phyloP scores from a whole-genome alignment of 2,888 invertebrate species.

The Operophtera brumata region DNA sequence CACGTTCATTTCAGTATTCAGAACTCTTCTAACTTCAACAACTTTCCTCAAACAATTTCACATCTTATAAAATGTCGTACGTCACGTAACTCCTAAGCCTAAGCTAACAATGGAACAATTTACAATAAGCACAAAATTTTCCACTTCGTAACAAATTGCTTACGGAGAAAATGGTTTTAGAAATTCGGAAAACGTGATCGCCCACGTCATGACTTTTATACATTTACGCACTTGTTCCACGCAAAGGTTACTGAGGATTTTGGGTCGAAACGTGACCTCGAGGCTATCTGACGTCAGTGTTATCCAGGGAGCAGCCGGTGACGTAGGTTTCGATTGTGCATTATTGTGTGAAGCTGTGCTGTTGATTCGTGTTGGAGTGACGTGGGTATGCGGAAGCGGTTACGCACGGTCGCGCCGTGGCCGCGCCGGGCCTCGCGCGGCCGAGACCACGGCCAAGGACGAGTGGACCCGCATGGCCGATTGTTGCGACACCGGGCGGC shows the following conservation, averaged over 20 bases:
- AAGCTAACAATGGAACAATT: conserved; percentile 28
- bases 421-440: conserved; percentile 40
- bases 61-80: neutral
- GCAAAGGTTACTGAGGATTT: conserved; percentile 32
- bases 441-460: conserved; percentile 62
- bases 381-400: conserved; percentile 62
- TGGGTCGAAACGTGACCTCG: conserved; percentile 51
- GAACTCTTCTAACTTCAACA: conserved; percentile 2
- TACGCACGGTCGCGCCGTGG: conserved; percentile 57
- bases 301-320: conserved; percentile 39
- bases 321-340: conserved; percentile 44
- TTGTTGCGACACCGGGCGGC: conserved; percentile 51
- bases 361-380: conserved; percentile 11
- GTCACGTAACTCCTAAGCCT: conserved; percentile 20
- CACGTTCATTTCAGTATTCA: conserved; percentile 8
- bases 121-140: conserved; percentile 5
- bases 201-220: conserved; percentile 34
- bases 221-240: conserved; percentile 46
- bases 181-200: conserved; percentile 42
- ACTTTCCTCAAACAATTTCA: conserved; percentile 3
- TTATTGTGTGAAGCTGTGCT: conserved; percentile 30
- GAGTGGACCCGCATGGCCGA: conserved; percentile 48
- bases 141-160: neutral
- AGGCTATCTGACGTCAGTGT: conserved; percentile 58
- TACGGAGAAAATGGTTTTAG: conserved; percentile 24